Percentiles rank a stretch among this genome's conserved stretches.
Evolutionary conservation across 2,888 invertebrate species (phyloP).

Genomic region (Caenorhabditis macrosperma): DNA sequence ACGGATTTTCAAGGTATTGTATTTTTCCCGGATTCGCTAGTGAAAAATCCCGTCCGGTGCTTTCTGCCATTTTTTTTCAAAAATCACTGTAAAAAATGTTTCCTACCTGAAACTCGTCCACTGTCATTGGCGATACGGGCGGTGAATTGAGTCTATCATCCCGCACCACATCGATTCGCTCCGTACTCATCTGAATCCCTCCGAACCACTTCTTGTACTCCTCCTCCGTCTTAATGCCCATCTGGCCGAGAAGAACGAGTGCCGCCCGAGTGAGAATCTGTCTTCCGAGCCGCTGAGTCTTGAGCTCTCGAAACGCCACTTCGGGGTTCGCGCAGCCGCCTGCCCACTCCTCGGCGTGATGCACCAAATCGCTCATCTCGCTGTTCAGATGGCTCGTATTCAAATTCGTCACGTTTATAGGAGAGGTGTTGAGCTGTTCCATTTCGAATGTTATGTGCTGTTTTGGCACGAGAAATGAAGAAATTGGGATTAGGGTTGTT

Average conservation of each 20-base stretch:
- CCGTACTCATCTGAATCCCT: not conserved
- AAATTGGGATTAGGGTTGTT: no score
- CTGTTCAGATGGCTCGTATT: slow-evolving; percentile 38
- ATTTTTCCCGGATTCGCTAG: no score
- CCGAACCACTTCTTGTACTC: slow-evolving; percentile 17
- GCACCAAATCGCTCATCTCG: slow-evolving; percentile 52
- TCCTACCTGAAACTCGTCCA: slow-evolving; percentile 26
- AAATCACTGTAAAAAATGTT: no score
- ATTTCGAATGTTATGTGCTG: no score
- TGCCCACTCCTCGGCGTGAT: slow-evolving; percentile 10
- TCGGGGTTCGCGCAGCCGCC: not conserved
- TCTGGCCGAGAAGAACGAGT: slow-evolving; percentile 15
- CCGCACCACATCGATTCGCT: not conserved
- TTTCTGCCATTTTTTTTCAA: no score
- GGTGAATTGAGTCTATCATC: not conserved
- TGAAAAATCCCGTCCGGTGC: no score
- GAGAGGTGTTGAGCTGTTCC: no score
- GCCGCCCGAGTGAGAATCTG: slow-evolving; percentile 3
- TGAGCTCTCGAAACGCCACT: not conserved
- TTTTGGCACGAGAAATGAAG: no score
- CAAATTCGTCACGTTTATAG: no score
- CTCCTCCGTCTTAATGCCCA: slow-evolving; percentile 29
- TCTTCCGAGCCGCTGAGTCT: not conserved
- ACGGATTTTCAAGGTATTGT: not conserved
- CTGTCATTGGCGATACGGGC: not conserved